These are phyloP conservation scores for Drosophila buzzatii DNA, from an alignment of 2,888 invertebrate genomes.

Conservation along the genomic window DNA sequence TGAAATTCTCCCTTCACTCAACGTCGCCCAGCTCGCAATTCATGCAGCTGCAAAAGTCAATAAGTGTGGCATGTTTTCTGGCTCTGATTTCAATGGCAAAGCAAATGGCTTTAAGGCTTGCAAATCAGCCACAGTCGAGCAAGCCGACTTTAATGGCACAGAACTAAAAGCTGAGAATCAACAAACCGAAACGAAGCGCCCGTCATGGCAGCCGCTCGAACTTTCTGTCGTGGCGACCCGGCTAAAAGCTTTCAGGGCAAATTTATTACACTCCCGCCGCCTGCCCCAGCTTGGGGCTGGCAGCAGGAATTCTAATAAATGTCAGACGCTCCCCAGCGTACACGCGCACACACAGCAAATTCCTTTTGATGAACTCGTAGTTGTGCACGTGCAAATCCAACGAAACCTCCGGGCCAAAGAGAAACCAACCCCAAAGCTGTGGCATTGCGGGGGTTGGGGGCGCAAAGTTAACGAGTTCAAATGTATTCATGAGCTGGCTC, in stretches of 20 bases:
- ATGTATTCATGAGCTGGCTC: slow-evolving; percentile 84
- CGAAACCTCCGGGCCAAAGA: slow-evolving; percentile 5
- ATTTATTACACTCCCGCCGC: slow-evolving; percentile 49
- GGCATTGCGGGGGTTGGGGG: slow-evolving; percentile 51
- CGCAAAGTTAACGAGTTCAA: slow-evolving; percentile 83
- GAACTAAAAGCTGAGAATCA: slow-evolving; percentile 42
- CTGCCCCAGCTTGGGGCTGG: slow-evolving; percentile 9
- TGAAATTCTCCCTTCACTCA: not conserved
- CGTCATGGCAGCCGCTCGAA: slow-evolving; percentile 50
- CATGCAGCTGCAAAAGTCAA: slow-evolving; percentile 71
- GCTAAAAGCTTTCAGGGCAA: slow-evolving; percentile 65
- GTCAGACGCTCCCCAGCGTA: slow-evolving; percentile 65
- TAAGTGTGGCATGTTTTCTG: slow-evolving; percentile 57
- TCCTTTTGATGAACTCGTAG: slow-evolving; percentile 82
- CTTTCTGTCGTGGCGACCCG: slow-evolving; percentile 39
- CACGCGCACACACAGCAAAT: slow-evolving; percentile 56
- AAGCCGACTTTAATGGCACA: slow-evolving; percentile 71
- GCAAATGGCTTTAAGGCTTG: slow-evolving; percentile 76
- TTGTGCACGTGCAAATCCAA: slow-evolving; percentile 82
- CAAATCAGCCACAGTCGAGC: slow-evolving; percentile 64
- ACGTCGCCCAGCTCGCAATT: slow-evolving; percentile 11
- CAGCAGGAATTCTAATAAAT: slow-evolving; percentile 79
- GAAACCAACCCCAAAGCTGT: slow-evolving; percentile 82
- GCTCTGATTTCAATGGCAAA: slow-evolving; percentile 68
- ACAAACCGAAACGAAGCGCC: slow-evolving; percentile 73